A percentile compares a stretch with the other conserved stretches of the same genome.
Evolutionary conservation across 1,140 invertebrate genomes (phyloP).

Genomic region (Oryctes rhinoceros): DNA sequence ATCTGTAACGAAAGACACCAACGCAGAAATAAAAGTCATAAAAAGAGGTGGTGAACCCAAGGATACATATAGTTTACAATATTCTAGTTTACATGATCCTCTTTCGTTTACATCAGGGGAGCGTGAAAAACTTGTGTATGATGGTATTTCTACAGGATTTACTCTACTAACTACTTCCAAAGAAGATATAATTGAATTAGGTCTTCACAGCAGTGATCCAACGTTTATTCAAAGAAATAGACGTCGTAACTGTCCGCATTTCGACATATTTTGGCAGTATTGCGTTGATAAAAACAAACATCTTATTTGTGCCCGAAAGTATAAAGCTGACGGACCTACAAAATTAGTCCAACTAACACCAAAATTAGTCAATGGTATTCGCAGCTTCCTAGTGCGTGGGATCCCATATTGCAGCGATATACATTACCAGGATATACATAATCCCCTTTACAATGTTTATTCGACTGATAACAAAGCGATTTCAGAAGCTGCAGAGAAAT

Average conservation of each 20-base stretch:
- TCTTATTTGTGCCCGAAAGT: slow-evolving; percentile 26
- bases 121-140: slow-evolving; percentile 1
- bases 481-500: not conserved
- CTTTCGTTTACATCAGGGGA: slow-evolving; percentile 10
- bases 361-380: slow-evolving; percentile 25
- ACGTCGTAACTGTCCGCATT: slow-evolving; percentile 20
- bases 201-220: slow-evolving; percentile 22
- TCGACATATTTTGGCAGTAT: slow-evolving; percentile 32
- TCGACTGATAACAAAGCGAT: not conserved
- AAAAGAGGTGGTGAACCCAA: not conserved
- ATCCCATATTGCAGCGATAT: slow-evolving; percentile 13
- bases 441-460: not conserved
- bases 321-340: slow-evolving; percentile 23
- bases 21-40: slow-evolving; percentile 9
- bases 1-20: slow-evolving; percentile 27
- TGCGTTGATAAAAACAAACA: slow-evolving; percentile 7
- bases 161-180: not conserved
- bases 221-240: slow-evolving; percentile 17
- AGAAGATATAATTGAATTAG: not conserved
- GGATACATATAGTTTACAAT: slow-evolving; percentile 7
- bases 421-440: slow-evolving; percentile 13
- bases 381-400: slow-evolving; percentile 9
- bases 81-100: not conserved
- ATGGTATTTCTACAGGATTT: slow-evolving; percentile 8
- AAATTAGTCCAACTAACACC: slow-evolving; percentile 21